Conservation (phyloP, 2,888 invertebrate genomes). For the Trachelus iudaicus region DNA sequence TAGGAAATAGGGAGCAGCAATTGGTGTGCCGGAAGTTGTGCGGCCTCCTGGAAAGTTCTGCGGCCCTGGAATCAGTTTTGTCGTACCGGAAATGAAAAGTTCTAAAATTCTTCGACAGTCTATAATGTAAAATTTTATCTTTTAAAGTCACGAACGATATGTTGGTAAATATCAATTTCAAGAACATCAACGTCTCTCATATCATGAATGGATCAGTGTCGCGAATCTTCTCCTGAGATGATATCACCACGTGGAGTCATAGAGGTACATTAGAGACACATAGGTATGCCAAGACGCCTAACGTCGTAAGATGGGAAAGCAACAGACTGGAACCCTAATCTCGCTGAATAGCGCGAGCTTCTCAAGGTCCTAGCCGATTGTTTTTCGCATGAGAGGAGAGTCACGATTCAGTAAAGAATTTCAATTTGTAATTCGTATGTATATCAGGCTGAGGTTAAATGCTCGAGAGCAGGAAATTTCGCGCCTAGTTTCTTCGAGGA, state of each 20-base stretch:
- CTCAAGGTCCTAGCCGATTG: slow-evolving; percentile 34
- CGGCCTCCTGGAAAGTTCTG: not conserved
- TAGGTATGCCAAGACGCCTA: slow-evolving; percentile 25
- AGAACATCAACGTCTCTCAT: not conserved
- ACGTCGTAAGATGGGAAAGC: slow-evolving; percentile 30
- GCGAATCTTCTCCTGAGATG: not conserved
- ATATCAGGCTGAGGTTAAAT: not conserved
- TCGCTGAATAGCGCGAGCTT: slow-evolving; percentile 10
- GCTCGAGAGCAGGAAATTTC: not conserved
- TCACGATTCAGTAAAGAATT: not conserved
- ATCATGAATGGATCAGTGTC: not conserved
- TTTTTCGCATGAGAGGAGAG: slow-evolving; percentile 24
- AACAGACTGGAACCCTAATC: slow-evolving; percentile 35
- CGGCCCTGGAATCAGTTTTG: not conserved
- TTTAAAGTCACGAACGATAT: not conserved
- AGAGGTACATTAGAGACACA: not conserved
- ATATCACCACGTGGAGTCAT: not conserved
- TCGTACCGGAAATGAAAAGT: not conserved
- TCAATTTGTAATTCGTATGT: not conserved
- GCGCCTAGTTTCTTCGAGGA: not conserved
- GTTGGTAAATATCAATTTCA: not conserved
- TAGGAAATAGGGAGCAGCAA: not conserved
- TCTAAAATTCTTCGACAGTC: not conserved
- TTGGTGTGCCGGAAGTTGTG: not conserved
- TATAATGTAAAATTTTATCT: not conserved